Percentiles rank a stretch among this genome's conserved stretches.
These are phyloP conservation scores for Carcinoscorpius rotundicauda DNA, from an alignment of 1,140 invertebrate genomes.

Conservation along the genomic window DNA sequence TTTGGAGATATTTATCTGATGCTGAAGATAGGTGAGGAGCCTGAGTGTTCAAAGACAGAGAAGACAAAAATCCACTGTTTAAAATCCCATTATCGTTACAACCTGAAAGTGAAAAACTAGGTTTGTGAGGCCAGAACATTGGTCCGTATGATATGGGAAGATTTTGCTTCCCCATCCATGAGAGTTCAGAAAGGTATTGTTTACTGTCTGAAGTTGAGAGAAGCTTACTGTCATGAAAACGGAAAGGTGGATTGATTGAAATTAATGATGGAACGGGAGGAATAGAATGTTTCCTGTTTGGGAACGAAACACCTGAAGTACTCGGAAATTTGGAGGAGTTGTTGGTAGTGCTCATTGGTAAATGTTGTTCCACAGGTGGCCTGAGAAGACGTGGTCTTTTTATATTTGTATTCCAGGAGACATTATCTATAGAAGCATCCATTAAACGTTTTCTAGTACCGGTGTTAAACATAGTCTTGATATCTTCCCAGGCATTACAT, in stretches of 20 bases:
- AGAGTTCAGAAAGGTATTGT: slow-evolving; percentile 16
- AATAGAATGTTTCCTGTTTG: slow-evolving; percentile 1
- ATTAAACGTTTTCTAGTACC: slow-evolving; percentile 78
- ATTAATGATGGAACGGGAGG: neutral
- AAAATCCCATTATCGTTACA: no score
- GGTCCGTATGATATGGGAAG: slow-evolving; percentile 1
- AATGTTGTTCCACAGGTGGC: slow-evolving; percentile 2
- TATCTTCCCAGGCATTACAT: slow-evolving; percentile 56
- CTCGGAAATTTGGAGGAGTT: slow-evolving; percentile 4
- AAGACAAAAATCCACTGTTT: no score
- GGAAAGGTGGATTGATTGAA: neutral
- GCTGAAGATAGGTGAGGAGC: no score
- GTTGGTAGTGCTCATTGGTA: slow-evolving; percentile 1
- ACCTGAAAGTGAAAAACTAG: no score
- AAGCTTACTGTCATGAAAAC: neutral
- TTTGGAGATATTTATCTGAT: no score
- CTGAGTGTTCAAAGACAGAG: no score
- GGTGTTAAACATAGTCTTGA: slow-evolving; percentile 96
- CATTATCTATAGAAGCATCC: slow-evolving; percentile 24
- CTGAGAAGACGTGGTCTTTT: neutral
- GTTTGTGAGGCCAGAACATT: no score
- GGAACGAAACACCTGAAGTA: slow-evolving; percentile 5
- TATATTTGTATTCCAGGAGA: slow-evolving; percentile 4
- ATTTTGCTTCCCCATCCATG: slow-evolving; percentile 11
- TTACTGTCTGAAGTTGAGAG: slow-evolving; percentile 2